phyloP scores from a whole-genome alignment of 2,888 invertebrate species.

The Liopterus haemorrhoidalis region DNA sequence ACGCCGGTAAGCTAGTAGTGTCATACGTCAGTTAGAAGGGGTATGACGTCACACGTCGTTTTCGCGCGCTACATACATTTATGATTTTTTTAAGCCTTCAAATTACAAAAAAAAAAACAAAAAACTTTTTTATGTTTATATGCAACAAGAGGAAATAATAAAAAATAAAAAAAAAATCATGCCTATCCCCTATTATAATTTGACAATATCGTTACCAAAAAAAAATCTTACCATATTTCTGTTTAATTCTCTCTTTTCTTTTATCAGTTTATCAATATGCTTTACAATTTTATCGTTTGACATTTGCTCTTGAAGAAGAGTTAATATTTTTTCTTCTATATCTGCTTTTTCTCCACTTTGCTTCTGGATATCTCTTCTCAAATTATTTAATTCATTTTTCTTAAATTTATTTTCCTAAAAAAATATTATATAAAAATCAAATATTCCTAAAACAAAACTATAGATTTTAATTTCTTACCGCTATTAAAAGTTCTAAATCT shows the following conservation, averaged over 20 bases:
- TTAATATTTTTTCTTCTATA: constrained; percentile 60
- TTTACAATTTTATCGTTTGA: constrained; percentile 62
- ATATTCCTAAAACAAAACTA: too few species aligned
- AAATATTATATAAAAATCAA: constrained; percentile 14
- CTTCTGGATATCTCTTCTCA: constrained; percentile 41
- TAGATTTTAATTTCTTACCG: constrained; percentile 31
- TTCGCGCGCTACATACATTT: too few species aligned
- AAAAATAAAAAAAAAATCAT: neutral
- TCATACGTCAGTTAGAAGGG: too few species aligned
- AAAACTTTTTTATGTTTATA: too few species aligned
- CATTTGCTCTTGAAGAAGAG: constrained; percentile 60
- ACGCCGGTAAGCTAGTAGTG: too few species aligned
- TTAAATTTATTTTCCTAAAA: constrained; percentile 50
- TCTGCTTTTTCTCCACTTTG: constrained; percentile 47
- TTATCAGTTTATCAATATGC: constrained; percentile 48
- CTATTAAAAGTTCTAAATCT: constrained; percentile 53
- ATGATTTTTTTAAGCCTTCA: neutral
- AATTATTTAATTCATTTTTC: constrained; percentile 34
- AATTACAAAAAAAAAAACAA: too few species aligned
- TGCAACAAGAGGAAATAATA: too few species aligned
- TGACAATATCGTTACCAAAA: neutral
- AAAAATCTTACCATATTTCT: constrained; percentile 42
- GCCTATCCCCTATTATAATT: neutral
- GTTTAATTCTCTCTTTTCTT: constrained; percentile 46
- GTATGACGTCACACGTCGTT: too few species aligned